Conservation (phyloP, 1,140 invertebrate species). For the Polypedilum vanderplanki region DNA sequence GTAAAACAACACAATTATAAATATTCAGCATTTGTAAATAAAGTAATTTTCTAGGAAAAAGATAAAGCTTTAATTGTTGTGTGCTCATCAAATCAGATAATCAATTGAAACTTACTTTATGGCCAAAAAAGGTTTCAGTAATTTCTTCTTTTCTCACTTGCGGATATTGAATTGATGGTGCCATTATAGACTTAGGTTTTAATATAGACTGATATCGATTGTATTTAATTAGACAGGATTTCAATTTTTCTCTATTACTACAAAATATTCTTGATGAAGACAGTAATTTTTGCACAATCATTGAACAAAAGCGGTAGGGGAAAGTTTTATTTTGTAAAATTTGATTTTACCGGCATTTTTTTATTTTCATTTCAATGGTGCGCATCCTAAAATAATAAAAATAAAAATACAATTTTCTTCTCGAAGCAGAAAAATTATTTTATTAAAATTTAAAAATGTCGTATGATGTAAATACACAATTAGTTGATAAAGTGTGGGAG, state of each 20-base stretch:
- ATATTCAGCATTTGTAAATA: slow-evolving; percentile 1
- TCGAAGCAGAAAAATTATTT: too few relatives aligned
- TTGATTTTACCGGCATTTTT: too few relatives aligned
- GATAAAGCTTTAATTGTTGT: too few relatives aligned
- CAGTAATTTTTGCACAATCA: neutral
- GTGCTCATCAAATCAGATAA: neutral
- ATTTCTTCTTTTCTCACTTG: neutral
- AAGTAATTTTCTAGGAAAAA: too few relatives aligned
- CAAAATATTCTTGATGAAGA: neutral
- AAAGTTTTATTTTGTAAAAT: neutral
- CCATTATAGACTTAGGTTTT: neutral
- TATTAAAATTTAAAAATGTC: neutral
- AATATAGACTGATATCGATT: neutral
- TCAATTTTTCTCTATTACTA: neutral
- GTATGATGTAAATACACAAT: slow-evolving; percentile 1
- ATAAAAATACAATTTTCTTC: too few relatives aligned
- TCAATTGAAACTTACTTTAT: neutral
- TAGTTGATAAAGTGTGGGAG: slow-evolving; percentile 21
- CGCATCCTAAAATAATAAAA: too few relatives aligned
- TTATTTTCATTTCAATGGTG: too few relatives aligned
- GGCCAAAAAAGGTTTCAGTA: neutral
- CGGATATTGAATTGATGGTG: neutral
- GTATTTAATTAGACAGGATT: neutral
- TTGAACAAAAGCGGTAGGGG: neutral
- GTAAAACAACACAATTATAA: slow-evolving; percentile 33